These are phyloP conservation scores for Toxotes jaculatrix DNA, from an alignment of 2,113 vertebrate species.

Conservation along the genomic window DNA sequence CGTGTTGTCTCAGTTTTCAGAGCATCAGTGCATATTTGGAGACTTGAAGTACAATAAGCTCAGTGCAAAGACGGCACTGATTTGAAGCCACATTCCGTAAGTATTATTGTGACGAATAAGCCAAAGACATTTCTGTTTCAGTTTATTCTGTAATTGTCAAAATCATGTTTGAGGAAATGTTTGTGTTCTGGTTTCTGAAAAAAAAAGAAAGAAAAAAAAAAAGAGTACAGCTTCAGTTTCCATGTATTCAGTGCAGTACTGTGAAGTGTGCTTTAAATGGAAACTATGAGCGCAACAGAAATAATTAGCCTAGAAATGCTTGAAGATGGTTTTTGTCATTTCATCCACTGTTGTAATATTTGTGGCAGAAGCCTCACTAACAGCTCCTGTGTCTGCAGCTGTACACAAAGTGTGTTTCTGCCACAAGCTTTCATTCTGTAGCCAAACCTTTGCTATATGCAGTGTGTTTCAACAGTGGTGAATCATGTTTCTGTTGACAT, in stretches of 20 bases:
- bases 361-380: conserved; percentile 24
- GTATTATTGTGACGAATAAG: conserved; percentile 35
- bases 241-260: conserved; percentile 49
- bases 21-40: conserved; percentile 6
- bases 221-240: conserved; percentile 6
- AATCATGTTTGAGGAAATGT: conserved; percentile 7
- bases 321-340: conserved; percentile 41
- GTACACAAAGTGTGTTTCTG: neutral
- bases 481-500: conserved; percentile 42
- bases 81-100: conserved; percentile 29
- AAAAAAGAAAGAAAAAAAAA: neutral
- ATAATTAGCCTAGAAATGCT: conserved; percentile 34
- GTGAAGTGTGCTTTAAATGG: conserved; percentile 44
- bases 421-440: conserved; percentile 19
- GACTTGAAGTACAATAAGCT: conserved; percentile 35
- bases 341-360: conserved; percentile 20
- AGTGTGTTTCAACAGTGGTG: conserved; percentile 24
- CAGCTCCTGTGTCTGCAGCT: conserved; percentile 6
- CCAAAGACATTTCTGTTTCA: conserved; percentile 68
- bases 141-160: conserved; percentile 8
- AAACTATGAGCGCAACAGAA: conserved; percentile 37
- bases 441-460: conserved; percentile 1
- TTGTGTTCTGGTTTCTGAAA: neutral
- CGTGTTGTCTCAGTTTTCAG: neutral
- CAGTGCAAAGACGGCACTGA: conserved; percentile 6